phyloP scores from a whole-genome alignment of 2,888 invertebrate species.

The Drosophila ustulata region DNA sequence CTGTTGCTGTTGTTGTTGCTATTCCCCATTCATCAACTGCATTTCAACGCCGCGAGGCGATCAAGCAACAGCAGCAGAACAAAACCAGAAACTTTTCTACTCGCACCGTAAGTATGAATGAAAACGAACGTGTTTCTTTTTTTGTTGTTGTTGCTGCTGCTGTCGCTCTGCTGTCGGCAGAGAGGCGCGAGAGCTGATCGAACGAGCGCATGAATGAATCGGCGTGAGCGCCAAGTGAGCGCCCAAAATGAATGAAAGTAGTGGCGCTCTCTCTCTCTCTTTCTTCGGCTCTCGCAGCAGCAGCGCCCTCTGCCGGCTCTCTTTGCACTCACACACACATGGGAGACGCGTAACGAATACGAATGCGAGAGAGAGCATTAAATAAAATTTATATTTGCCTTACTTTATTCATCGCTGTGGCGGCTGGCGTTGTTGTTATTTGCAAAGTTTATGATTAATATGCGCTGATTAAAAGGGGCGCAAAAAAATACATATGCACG shows the following conservation, averaged over 20 bases:
- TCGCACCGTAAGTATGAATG: constrained; percentile 75
- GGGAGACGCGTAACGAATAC: constrained; percentile 18
- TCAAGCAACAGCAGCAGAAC: constrained; percentile 51
- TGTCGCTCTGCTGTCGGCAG: constrained; percentile 9
- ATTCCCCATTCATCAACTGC: constrained; percentile 78
- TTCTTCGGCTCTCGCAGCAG: constrained; percentile 13
- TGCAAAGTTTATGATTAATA: constrained; percentile 76
- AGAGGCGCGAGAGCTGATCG: constrained; percentile 30
- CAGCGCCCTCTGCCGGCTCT: constrained; percentile 27
- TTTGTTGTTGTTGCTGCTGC: constrained; percentile 20
- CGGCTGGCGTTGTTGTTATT: constrained; percentile 46
- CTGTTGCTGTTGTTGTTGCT: constrained; percentile 39
- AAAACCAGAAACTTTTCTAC: constrained; percentile 71
- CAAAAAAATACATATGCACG: constrained; percentile 20
- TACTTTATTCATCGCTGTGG: constrained; percentile 8
- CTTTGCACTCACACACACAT: constrained; percentile 37
- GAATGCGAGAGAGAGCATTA: constrained; percentile 29
- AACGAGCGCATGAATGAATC: constrained; percentile 64
- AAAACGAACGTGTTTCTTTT: constrained; percentile 77
- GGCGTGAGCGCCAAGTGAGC: constrained; percentile 57
- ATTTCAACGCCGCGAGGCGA: constrained; percentile 78
- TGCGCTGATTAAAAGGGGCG: constrained; percentile 69
- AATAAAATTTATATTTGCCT: constrained; percentile 58
- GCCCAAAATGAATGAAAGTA: constrained; percentile 75
- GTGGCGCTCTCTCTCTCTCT: constrained; percentile 44